Base-by-base conservation (phyloP, 2,113 vertebrate species). In the Oncorhynchus masou region DNA sequence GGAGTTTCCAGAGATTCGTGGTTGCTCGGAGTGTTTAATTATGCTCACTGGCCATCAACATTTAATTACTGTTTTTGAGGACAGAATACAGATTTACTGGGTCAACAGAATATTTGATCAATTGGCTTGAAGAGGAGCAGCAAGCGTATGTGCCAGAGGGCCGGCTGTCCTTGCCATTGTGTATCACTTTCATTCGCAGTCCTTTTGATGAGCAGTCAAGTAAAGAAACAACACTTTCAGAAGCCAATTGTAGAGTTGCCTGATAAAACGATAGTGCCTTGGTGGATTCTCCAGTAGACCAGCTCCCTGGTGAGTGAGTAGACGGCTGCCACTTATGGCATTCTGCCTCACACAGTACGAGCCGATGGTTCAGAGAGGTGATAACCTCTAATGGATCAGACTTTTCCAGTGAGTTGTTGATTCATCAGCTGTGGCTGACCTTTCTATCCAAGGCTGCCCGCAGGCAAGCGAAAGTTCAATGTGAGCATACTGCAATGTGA, bases 61-160 rank as follows among this genome's bases (percentile, higher is more conserved):
- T 24, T 76, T 86, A 81, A 83, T 84, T 84, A 76, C 70, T 74
- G 34, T 76, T 81, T 79, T 67, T 75, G 77, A 71, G 74, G 57
- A 64, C 72, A 76, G 76, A 20, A 62, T 67, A 72, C 25, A 68
- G 78, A 82, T 84, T 88, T 83, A 83, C 64, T 83, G 77, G 80
- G 84, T 83, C 82, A 85, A 76, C 70, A 82, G 73, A 82, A 81
- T 81, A 73, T 84, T 88, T 88, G 79, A 81, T 84, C 67, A 72
- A 85, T 31, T 71, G 22, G 70, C 57, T 85, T 76, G 70, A 82
- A 45, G 39, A 45, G 2, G 39, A 45, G 39, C 39, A 11, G 39
- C 11, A 45, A 3, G 9, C 9, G 39, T 79, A 68, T 62, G 69
- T 69, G 67, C 34, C 24, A 6, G 48, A 62, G 59, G 59, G 5